Conservation (phyloP, 2,888 invertebrate species). For the Strigamia crassipes region DNA sequence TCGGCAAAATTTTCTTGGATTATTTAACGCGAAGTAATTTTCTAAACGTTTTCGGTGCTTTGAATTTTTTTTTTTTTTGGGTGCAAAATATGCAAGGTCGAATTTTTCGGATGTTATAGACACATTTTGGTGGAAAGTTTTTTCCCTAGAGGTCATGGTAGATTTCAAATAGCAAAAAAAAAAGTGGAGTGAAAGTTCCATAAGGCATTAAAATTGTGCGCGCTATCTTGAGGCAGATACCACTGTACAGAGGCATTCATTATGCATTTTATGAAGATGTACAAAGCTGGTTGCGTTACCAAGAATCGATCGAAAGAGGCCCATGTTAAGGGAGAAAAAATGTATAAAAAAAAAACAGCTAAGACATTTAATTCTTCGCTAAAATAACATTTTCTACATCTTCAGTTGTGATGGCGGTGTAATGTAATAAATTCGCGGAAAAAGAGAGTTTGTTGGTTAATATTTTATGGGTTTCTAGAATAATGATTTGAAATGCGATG, state of each 20-base stretch:
- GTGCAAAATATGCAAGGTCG: not conserved
- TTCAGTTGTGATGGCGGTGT: too few species aligned
- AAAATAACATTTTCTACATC: too few species aligned
- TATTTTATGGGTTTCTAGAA: not conserved
- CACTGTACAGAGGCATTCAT: not conserved
- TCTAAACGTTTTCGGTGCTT: not conserved
- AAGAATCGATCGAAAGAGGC: not conserved
- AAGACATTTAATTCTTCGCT: not conserved
- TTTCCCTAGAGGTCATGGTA: not conserved
- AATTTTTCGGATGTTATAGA: not conserved
- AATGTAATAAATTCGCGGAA: too few species aligned
- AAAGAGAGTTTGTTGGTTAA: not conserved
- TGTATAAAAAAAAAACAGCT: not conserved
- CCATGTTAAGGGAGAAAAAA: not conserved
- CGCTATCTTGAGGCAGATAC: not conserved
- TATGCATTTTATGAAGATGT: constrained; percentile 37
- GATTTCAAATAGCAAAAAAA: not conserved
- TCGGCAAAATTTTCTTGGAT: too few species aligned
- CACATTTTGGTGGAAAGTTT: not conserved
- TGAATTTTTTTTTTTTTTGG: not conserved
- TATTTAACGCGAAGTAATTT: too few species aligned
- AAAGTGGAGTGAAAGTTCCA: not conserved
- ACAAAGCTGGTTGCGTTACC: not conserved
- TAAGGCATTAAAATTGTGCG: constrained; percentile 14
- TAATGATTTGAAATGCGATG: not conserved